phyloP scores from a whole-genome alignment of 1,140 invertebrate species.

The Trichonephila clavata region DNA sequence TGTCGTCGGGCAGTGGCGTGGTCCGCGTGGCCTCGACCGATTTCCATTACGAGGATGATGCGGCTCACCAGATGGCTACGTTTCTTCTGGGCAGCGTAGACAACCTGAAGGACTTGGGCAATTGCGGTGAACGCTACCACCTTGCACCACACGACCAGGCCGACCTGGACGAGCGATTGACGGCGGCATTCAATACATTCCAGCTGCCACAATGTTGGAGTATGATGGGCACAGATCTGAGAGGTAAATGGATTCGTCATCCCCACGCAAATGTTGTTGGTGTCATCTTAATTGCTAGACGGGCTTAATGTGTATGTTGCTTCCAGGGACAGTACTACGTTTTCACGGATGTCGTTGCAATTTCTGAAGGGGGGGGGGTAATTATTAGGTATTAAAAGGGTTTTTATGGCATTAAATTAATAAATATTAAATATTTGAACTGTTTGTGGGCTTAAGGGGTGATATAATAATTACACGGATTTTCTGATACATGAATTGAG shows the following conservation, averaged over 20 bases:
- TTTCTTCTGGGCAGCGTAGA: conserved; percentile 51
- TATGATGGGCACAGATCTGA: conserved; percentile 58
- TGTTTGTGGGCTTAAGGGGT: no score
- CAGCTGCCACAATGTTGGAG: conserved; percentile 69
- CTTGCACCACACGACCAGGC: conserved; percentile 27
- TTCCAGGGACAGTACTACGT: no score
- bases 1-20: not conserved
- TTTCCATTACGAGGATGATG: conserved; percentile 68
- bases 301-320: no score
- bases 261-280: no score
- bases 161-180: conserved; percentile 54
- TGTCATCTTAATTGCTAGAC: no score
- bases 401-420: no score
- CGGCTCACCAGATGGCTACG: conserved; percentile 67
- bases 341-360: no score
- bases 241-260: conserved; percentile 8
- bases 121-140: conserved; percentile 39
- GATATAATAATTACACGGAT: no score
- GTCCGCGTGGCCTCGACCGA: conserved; percentile 40
- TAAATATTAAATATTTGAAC: no score
- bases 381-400: no score
- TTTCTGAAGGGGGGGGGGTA: no score
- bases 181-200: conserved; percentile 60
- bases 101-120: conserved; percentile 52
- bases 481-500: no score